A percentile compares a stretch with the other conserved stretches of the same genome.
These are phyloP conservation scores for Thaumatotibia leucotreta DNA, from an alignment of 1,140 invertebrate species.

Conservation along the genomic window DNA sequence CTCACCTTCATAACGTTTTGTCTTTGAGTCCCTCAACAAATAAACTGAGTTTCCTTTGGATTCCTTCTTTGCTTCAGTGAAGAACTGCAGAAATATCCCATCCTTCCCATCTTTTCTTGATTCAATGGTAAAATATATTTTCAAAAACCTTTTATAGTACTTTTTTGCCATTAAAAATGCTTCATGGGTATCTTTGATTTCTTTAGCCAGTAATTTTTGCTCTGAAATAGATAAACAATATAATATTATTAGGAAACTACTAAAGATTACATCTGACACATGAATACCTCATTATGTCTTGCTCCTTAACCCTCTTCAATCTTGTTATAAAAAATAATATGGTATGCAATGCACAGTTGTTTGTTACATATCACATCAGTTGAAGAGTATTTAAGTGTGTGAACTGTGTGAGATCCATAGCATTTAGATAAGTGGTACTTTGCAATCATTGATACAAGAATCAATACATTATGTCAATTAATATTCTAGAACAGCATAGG, in stretches of 20 bases:
- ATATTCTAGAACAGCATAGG: no score
- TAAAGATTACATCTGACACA: no score
- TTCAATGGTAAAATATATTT: conserved; percentile 57
- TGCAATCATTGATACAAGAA: no score
- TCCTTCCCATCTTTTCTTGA: conserved; percentile 37
- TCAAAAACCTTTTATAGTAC: conserved; percentile 58
- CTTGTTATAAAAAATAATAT: no score
- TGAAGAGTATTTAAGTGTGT: no score
- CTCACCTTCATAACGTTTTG: conserved; percentile 53
- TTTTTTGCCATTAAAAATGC: conserved; percentile 66
- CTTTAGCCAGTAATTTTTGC: conserved; percentile 54
- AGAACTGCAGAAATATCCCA: conserved; percentile 57
- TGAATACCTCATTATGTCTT: no score
- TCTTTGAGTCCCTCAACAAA: conserved; percentile 38
- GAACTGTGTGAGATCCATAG: no score
- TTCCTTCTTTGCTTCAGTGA: conserved; percentile 59
- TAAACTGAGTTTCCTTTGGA: conserved; percentile 50
- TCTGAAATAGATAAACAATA: conserved; percentile 38
- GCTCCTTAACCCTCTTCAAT: no score
- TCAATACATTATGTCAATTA: no score
- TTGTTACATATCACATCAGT: no score
- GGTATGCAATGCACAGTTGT: no score
- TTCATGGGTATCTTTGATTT: conserved; percentile 66
- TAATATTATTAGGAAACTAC: background rate
- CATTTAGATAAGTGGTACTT: no score